Conservation (phyloP, 2,888 invertebrate genomes). For the Camponotus fellah region DNA sequence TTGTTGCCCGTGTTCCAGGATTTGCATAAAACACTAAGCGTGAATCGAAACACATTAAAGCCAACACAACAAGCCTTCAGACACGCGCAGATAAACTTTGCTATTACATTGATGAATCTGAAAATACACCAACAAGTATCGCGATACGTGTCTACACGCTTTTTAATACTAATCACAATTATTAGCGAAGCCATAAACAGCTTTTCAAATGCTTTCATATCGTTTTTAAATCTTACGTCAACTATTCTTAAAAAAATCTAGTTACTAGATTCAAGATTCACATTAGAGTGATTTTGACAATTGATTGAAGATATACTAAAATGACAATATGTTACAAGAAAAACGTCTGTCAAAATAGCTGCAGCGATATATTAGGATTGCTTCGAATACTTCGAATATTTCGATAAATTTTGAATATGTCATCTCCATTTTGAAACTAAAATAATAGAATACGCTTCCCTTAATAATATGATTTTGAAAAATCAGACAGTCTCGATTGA, state of each 20-base stretch:
- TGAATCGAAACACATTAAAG: conserved; percentile 30
- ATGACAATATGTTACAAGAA: not conserved
- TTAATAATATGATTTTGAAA: not conserved
- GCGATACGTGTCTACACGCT: conserved; percentile 65
- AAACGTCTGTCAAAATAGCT: not conserved
- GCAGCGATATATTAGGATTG: not conserved
- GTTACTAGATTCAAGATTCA: not conserved
- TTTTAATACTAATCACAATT: conserved; percentile 52
- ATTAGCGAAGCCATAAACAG: not conserved
- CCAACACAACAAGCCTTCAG: not conserved
- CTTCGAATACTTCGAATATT: not conserved
- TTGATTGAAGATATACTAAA: not conserved
- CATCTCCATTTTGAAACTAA: not conserved
- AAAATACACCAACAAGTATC: conserved; percentile 78
- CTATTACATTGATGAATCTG: conserved; percentile 29
- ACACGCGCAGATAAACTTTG: conserved; percentile 33
- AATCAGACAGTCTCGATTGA: not conserved
- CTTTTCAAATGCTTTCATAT: not conserved
- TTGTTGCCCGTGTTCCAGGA: not conserved
- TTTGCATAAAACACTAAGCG: conserved; percentile 41
- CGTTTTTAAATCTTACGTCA: not conserved
- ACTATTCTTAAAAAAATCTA: not conserved
- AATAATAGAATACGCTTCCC: not conserved
- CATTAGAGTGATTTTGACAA: not conserved
- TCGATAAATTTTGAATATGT: not conserved